Base-by-base conservation (phyloP, 2,113 vertebrate genomes). In the Gila orcuttii region DNA sequence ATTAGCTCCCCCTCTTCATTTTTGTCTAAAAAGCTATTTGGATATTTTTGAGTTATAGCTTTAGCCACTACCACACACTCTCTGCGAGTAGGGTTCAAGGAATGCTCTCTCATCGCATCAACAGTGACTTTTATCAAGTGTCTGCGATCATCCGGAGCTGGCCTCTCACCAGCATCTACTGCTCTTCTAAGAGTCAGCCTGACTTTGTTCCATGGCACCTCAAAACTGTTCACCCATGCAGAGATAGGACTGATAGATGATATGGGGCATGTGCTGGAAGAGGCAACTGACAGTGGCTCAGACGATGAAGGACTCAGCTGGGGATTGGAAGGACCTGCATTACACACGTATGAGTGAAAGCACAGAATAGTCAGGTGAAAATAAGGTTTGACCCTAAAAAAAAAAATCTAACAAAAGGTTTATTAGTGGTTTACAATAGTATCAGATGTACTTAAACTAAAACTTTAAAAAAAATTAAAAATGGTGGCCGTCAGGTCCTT, bases 31-130 rank as follows among this genome's bases (percentile, higher is more conserved):
- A 69, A 69, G 66, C 66, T 69, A 33, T 69, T 69, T 36, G 66
- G 28, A 69, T 69, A 36, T 33, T 69, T 69, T 33, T 68, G 13
- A 42, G 68, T 71, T 39, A 42, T 71, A 42, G 33, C 68, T 71
- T 23, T 42, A 21, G 68, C 68, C 9, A 71, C 68, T 71, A 42
- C 68, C 21, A 23, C 3, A 3, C 69, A 73, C 19, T 73, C 69
- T 45, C 23, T 73, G 69, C 69, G 69, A 23, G 69, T 73, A 21
- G 33, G 69, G 69, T 73, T 73, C 69, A 73, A 73, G 69, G 69
- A 73, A n/a, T 0, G 69, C 11, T 73, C 69, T 73, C 36, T 73
- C 69, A 73, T 73, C 2, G 36, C 8, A 73, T 73, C 69, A 10
- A 73, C 33, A 45, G 11, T 73, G 19, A 73, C 36, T 45, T 45